A percentile compares a stretch with the other conserved stretches of the same genome.
These are phyloP conservation scores for Dinoponera quadriceps DNA, from an alignment of 1,140 invertebrate species.

Conservation along the genomic window DNA sequence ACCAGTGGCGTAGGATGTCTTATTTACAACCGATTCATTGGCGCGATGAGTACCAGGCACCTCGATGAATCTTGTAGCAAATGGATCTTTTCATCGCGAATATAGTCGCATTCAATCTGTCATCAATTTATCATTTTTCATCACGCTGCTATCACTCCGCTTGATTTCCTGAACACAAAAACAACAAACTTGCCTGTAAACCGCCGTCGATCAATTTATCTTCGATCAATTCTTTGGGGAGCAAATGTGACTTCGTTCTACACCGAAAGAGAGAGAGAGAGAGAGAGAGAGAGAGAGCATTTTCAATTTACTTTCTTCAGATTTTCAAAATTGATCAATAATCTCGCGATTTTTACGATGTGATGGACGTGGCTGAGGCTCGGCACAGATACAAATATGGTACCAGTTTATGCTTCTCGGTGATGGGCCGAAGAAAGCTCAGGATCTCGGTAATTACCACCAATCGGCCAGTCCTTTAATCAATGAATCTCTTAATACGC, in stretches of 20 bases:
- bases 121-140: no score
- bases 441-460: conserved; percentile 66
- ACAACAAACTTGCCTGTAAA: conserved; percentile 13
- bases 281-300: conserved; percentile 5
- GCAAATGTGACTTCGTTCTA: conserved; percentile 51
- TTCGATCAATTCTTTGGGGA: conserved; percentile 8
- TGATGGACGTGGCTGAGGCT: conserved; percentile 56
- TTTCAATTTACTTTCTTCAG: not conserved
- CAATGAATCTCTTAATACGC: conserved; percentile 23
- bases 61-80: no score
- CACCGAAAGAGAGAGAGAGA: not conserved
- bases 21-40: conserved; percentile 29
- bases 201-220: not conserved
- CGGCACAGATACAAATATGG: conserved; percentile 39
- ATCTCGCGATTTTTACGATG: conserved; percentile 55
- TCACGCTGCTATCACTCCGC: no score
- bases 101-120: no score
- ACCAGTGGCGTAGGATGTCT: conserved; percentile 32
- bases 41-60: no score
- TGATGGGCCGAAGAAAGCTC: conserved; percentile 67
- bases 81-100: no score
- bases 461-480: not conserved
- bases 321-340: conserved; percentile 62
- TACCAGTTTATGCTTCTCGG: conserved; percentile 61
- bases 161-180: not conserved